Evolutionary conservation across 2,888 invertebrate genomes (phyloP), one percentile per base, ranked within the genome.

Genomic region (Ptilodon capucinus): DNA sequence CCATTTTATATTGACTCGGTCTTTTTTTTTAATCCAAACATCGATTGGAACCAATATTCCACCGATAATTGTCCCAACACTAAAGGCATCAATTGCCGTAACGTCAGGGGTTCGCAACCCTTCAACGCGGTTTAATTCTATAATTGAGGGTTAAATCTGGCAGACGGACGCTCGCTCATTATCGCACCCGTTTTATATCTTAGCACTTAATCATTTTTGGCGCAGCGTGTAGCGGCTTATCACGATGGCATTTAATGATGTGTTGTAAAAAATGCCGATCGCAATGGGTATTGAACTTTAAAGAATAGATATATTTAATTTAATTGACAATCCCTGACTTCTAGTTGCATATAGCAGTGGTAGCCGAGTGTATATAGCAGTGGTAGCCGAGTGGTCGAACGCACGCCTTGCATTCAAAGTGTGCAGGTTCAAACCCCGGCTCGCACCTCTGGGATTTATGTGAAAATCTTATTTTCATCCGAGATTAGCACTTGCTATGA

Each of bases 131-230:
- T 82, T 86, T 90, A 89, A 90, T 89, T 85, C 84, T 78, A 89
- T 90, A 89, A 90, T 90, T 90, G 90, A 89, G 88, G 88, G 88
- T 86, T 87, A 88, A 89, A 85, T 84, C 67, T 70, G 76, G 76
- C 86, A 82, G 84, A 78, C 86, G 78, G 82, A 73, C 72, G 65
- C 68, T 71, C 76, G 79, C 83, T 86, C 86, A 84, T 89, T 84
- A 85, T 85, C 73, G 83, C 86, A 84, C 84, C 68, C 65, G 71
- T 75, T 73, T 75, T 74, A 64, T 76, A 72, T 71, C 68, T 72
- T 57, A 44, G 64, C 57, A 65, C 62, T 69, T 69, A 57, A 71
- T 74, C 69, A 54, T 68, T 67, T 57, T 59, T 54, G 42, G 44
- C 40, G 28, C 54, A 60, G 56, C 58, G 57, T 50, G 47, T 48